These are phyloP conservation scores for Caenorhabditis afra DNA, from an alignment of 2,888 invertebrate species.

Conservation along the genomic window DNA sequence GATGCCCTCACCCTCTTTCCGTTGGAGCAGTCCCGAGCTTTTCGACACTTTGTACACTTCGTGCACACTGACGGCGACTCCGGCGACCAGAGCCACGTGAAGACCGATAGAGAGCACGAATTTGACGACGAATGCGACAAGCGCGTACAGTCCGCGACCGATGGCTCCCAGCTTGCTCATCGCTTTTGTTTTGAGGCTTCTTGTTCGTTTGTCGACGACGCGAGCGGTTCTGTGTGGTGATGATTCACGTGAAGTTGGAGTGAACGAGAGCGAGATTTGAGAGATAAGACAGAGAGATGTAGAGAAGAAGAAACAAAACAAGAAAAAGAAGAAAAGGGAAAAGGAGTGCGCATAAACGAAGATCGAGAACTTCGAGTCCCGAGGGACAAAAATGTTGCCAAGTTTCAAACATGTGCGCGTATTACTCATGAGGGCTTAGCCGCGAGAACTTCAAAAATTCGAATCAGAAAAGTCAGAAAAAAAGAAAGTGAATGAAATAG, in stretches of 20 bases:
- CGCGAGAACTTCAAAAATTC: neutral
- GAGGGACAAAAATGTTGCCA: constrained; percentile 13
- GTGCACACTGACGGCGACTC: constrained; percentile 73
- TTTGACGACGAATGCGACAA: constrained; percentile 69
- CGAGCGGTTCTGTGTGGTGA: constrained; percentile 15
- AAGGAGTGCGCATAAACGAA: constrained; percentile 21
- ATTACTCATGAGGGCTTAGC: neutral
- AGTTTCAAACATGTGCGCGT: constrained; percentile 4
- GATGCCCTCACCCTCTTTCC: constrained; percentile 70
- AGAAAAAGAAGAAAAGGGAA: neutral
- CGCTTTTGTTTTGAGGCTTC: constrained; percentile 7
- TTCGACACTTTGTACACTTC: constrained; percentile 71
- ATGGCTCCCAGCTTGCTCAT: constrained; percentile 76
- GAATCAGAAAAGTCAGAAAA: neutral
- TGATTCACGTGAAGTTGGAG: constrained; percentile 31
- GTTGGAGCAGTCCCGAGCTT: constrained; percentile 62
- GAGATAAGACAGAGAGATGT: constrained; percentile 7
- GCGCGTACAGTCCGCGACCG: constrained; percentile 70
- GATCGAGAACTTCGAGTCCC: constrained; percentile 46
- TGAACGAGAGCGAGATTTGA: constrained; percentile 33
- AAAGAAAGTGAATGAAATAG: constrained; percentile 2
- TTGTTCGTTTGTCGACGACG: constrained; percentile 9
- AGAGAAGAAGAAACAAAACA: constrained; percentile 30
- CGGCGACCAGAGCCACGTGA: constrained; percentile 67
- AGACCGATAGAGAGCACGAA: constrained; percentile 65